A percentile compares a stretch with the other conserved stretches of the same genome.
phyloP scores from a whole-genome alignment of 1,140 invertebrate species.

The Leptinotarsa defecta region DNA sequence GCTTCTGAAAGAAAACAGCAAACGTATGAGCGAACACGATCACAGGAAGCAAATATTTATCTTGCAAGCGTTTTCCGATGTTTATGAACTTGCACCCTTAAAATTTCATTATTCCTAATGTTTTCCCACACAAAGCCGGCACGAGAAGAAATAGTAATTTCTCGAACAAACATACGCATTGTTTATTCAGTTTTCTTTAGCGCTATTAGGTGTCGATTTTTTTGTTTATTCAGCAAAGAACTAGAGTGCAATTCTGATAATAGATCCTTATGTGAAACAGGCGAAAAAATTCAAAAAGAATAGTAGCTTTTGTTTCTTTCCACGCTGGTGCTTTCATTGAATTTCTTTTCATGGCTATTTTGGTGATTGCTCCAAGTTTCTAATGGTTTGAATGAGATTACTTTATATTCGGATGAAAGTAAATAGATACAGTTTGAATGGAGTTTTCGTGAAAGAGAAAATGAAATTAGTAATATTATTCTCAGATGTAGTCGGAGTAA shows the following conservation, averaged over 20 bases:
- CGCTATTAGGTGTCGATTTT: neutral
- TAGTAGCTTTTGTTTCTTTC: no score
- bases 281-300: neutral
- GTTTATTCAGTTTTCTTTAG: slow-evolving; percentile 3
- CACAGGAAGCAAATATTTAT: slow-evolving; percentile 21
- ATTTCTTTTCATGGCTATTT: no score
- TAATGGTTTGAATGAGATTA: no score
- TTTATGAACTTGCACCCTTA: slow-evolving; percentile 16
- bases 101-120: slow-evolving; percentile 23
- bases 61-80: slow-evolving; percentile 8
- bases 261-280: neutral
- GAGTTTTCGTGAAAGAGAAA: no score
- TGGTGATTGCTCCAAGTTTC: no score
- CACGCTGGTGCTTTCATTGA: no score
- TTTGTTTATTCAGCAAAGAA: neutral
- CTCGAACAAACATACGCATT: neutral
- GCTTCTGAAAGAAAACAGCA: neutral
- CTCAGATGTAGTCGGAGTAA: no score
- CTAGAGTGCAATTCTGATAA: neutral
- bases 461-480: no score
- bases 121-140: slow-evolving; percentile 9
- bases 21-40: neutral
- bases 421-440: no score
- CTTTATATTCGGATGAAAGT: no score
- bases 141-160: neutral